Base-by-base conservation (phyloP, 1,140 invertebrate genomes). In the Matsumurasca onukii region DNA sequence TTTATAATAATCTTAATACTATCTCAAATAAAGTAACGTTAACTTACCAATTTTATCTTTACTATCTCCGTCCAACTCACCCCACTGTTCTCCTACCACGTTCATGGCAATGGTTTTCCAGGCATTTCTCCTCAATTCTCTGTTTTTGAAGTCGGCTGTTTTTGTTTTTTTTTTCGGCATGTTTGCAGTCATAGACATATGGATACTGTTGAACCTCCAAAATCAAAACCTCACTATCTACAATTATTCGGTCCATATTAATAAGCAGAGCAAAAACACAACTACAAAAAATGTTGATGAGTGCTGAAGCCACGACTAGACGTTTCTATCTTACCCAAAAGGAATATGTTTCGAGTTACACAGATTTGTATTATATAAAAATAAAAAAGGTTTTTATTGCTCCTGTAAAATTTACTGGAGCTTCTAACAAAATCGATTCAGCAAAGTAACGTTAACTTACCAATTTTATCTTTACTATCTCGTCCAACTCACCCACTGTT, bases 11-110 rank as follows among this genome's bases (percentile, higher is more conserved):
- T 17, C 17, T 39, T 17, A 39, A 5, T 39, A 39, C 22, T 22
- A 15, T 52, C 9, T 15, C 3, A 52, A 52, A 52, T 52, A 52
- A 52, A 52, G 49, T 52, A 52, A 12, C n/a, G 12, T 17, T 15
- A 15, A 52, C 49, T 52, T 22, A 52, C 5, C 49, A 15, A 52
- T 52, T 5, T 52, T 12, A 17, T 52, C 9, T 52, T 52, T 20
- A 20, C 12, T 52, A 5, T 52, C 20, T 15, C 3, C 20, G 20
- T 52, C 49, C 49, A 52, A 17, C 12, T 15, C 49, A 17, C 22
- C 49, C 49, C 49, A 52, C 49, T 52, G 12, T 3, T 52, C 49
- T 52, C 49, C 49, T 5, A 52, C 49, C 22, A 52, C 49, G 49
- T 52, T 52, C 49, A 12, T 52, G 5, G 12, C 5, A 3, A 52